Evolutionary conservation across 2,113 vertebrate species (phyloP).

Genomic region (Pollimyrus isidori): DNA sequence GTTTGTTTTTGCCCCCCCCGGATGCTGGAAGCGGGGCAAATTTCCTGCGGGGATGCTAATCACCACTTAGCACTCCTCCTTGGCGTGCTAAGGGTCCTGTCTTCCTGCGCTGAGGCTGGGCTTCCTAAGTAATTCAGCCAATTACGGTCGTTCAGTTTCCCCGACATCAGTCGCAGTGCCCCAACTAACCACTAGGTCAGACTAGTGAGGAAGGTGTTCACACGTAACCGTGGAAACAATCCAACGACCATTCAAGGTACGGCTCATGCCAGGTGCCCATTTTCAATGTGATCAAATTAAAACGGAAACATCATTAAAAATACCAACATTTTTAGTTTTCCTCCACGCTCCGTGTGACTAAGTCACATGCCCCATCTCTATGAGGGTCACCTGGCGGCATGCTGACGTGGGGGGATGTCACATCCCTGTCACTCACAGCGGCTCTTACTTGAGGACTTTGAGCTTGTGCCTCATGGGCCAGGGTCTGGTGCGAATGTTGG

Average conservation of each 20-base stretch:
- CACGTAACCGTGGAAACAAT: not conserved
- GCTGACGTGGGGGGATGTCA: not conserved
- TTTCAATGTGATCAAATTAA: not conserved
- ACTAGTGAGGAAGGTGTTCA: not conserved
- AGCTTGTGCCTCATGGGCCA: constrained; percentile 96
- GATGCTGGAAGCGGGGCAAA: not conserved
- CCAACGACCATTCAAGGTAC: too few relatives aligned
- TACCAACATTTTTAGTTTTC: not conserved
- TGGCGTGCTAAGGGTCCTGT: not conserved
- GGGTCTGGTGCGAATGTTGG: constrained; percentile 80
- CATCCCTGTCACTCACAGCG: not conserved
- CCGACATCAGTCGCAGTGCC: not conserved
- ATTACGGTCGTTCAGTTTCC: not conserved
- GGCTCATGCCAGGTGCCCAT: not conserved
- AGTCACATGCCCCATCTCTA: not conserved
- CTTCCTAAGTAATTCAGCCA: not conserved
- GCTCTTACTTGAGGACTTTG: constrained; percentile 72
- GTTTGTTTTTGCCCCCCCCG: not conserved
- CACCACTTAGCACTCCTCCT: not conserved
- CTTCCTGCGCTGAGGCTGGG: not conserved
- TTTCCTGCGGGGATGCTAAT: not conserved
- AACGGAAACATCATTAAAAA: not conserved
- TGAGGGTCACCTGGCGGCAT: not conserved
- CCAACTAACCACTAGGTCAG: not conserved
- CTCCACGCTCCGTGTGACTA: not conserved